Evolutionary conservation across 1,140 invertebrate species (phyloP).

Genomic region (Nebria ingens): DNA sequence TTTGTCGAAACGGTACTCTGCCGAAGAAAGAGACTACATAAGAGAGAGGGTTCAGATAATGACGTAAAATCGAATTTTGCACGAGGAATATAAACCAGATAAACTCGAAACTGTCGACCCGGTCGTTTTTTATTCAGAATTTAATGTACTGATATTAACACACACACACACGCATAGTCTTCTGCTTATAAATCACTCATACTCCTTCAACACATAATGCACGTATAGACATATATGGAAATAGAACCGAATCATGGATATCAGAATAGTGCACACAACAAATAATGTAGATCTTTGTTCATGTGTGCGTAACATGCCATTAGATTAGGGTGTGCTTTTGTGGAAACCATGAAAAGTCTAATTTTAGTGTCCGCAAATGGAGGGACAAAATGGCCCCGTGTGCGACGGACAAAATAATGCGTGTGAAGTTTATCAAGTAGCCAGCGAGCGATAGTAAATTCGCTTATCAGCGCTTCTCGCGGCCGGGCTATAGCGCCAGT

Average conservation of each 20-base stretch:
- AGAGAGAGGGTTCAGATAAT: not conserved
- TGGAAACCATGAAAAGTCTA: not conserved
- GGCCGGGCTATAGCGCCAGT: too few species aligned
- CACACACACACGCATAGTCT: not conserved
- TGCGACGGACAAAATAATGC: too few species aligned
- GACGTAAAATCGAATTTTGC: not conserved
- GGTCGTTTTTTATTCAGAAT: not conserved
- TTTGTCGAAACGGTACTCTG: not conserved
- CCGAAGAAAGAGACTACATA: not conserved
- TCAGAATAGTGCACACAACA: too few species aligned
- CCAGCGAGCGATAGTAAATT: not conserved
- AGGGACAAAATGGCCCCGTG: not conserved
- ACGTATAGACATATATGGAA: too few species aligned
- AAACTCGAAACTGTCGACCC: too few species aligned
- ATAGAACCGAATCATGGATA: not conserved
- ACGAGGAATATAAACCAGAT: too few species aligned
- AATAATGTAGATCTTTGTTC: not conserved
- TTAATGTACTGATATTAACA: not conserved
- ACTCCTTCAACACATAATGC: too few species aligned
- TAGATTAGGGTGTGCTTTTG: too few species aligned
- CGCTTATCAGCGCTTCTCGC: not conserved
- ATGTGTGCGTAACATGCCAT: not conserved
- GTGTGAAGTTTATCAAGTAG: not conserved
- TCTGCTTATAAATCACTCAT: too few species aligned
- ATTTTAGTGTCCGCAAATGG: not conserved